phyloP scores from a whole-genome alignment of 1,140 invertebrate species.

The Cyphomyrmex costatus region DNA sequence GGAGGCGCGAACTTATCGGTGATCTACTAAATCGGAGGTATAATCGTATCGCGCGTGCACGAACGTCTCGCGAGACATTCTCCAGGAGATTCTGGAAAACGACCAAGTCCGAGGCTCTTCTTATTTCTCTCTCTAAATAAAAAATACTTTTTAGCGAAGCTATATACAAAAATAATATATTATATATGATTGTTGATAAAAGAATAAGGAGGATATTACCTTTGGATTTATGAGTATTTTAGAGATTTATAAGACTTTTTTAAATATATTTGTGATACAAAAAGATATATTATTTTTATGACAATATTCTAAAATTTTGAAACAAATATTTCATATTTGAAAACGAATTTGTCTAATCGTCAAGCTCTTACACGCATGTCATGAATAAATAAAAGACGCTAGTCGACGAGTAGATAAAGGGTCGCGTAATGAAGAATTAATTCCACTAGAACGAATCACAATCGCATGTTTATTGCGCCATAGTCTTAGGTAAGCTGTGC shows the following conservation, averaged over 20 bases:
- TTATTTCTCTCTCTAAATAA: background rate
- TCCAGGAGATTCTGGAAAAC: slow-evolving; percentile 33
- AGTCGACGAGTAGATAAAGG: background rate
- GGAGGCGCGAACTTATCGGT: slow-evolving; percentile 52
- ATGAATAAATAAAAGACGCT: background rate
- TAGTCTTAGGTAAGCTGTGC: slow-evolving; percentile 33
- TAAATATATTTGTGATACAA: too few species aligned
- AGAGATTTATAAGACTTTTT: too few species aligned
- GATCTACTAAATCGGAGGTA: slow-evolving; percentile 50
- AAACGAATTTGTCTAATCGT: background rate
- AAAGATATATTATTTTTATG: too few species aligned
- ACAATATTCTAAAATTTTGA: background rate
- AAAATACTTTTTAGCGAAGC: background rate
- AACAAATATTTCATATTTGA: background rate
- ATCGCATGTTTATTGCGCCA: slow-evolving; percentile 51
- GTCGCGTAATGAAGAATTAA: slow-evolving; percentile 29
- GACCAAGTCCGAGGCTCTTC: too few species aligned
- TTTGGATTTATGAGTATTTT: background rate
- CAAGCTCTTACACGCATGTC: background rate
- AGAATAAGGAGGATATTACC: background rate
- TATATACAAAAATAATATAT: background rate
- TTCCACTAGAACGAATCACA: slow-evolving; percentile 40
- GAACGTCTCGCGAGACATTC: slow-evolving; percentile 31
- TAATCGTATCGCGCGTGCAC: background rate
- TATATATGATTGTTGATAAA: background rate